Evolutionary conservation across 1,140 invertebrate species (phyloP), one percentile per base, ranked within the genome.

Genomic region (Drosophila tsacasi): DNA sequence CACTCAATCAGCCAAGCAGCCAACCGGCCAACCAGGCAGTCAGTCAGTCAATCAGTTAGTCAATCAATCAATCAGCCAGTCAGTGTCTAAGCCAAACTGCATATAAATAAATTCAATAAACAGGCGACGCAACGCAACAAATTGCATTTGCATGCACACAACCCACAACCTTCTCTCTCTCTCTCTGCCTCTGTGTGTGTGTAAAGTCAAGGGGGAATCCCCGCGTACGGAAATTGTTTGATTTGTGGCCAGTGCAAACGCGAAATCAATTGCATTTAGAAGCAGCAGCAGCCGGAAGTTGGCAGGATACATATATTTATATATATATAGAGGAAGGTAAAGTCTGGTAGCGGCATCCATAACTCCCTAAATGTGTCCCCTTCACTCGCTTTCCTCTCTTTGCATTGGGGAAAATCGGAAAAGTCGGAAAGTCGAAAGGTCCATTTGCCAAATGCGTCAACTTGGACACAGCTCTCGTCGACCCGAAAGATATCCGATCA

Each of bases 51-150:
- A 25, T 59, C 40, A 66, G 30, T 68, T 25, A 80, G 61, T 75
- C 82, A 78, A 39, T 84, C 77, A 84, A 59, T 87, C 80, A 79
- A 58, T 75, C 84, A 87, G 47, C 68, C 77, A 81, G 76, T 78
- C 80, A 80, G 68, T 79, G 67, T 87, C 83, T 81, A 78, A 83
- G 27, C 54, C 62, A 40, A 62, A 55, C 55, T 74, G 72, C 69
- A 84, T 81, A 81, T 81, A 87, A 84, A 87, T 81, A 89, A 89
- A 89, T 86, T 89, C 81, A 86, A 89, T 86, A 89, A 86, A 80
- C 80, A 76, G 83, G 67, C 76, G 65, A 74, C 40, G 62, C 80
- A 71, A 60, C 50, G 83, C 72, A 74, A 83, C 83, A 77, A 86
- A 86, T 83, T 86, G 83, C 83, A 89, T 89, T 86, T 66, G 50